Percentiles rank a stretch among this genome's conserved stretches.
These are phyloP conservation scores for Athene cunicularia DNA, from an alignment of 2,113 vertebrate genomes.

Conservation along the genomic window DNA sequence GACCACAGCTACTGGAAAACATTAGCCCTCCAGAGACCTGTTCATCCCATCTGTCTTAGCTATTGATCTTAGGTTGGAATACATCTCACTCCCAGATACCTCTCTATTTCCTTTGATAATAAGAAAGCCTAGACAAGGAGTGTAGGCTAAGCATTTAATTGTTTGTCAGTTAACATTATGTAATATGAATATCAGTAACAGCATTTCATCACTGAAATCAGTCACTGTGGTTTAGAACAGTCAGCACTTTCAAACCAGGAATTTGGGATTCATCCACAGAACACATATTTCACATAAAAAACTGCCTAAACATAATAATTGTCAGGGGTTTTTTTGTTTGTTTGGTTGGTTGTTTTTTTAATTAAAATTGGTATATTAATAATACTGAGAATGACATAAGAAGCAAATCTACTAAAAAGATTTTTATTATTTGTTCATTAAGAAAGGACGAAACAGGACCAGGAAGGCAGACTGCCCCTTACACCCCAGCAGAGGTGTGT, in stretches of 20 bases:
- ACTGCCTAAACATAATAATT: not conserved
- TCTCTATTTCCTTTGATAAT: not conserved
- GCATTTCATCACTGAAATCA: not conserved
- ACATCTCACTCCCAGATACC: not conserved
- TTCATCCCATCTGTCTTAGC: not conserved
- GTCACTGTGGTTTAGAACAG: not conserved
- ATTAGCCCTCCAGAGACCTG: not conserved
- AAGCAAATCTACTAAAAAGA: not conserved
- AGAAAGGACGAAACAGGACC: not conserved
- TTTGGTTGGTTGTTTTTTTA: not conserved
- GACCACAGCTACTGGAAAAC: not conserved
- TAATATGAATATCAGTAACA: not conserved
- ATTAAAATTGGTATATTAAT: not conserved
- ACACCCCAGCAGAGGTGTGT: rapidly evolving
- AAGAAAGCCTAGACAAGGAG: not conserved
- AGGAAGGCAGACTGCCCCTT: not conserved
- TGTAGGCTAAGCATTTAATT: not conserved
- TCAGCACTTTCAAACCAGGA: not conserved
- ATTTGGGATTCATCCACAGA: not conserved
- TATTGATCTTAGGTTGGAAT: not conserved
- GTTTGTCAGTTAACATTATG: not conserved
- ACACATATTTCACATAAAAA: not conserved
- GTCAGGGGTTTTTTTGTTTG: no score
- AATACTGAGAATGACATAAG: not conserved
- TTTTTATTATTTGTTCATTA: not conserved